phyloP scores from a whole-genome alignment of 2,888 invertebrate species.

The Auanema sp. region DNA sequence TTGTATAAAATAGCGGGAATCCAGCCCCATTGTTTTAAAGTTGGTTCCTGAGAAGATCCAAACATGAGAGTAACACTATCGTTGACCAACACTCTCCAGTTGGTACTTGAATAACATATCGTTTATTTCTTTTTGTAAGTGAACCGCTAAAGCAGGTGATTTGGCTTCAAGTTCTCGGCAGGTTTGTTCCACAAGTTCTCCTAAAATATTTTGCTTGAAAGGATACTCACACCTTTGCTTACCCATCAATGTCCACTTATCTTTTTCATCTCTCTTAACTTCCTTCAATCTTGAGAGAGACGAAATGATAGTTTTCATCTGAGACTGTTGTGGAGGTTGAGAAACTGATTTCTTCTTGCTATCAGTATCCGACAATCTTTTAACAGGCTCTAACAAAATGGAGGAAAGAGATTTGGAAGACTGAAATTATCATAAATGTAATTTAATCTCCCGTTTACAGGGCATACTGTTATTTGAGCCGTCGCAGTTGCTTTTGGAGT shows the following conservation, averaged over 20 bases:
- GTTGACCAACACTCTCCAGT: slow-evolving; percentile 4
- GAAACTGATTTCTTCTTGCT: background rate
- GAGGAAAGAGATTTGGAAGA: background rate
- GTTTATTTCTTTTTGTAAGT: slow-evolving; percentile 17
- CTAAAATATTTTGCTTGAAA: slow-evolving; percentile 3
- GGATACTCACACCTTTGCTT: no score
- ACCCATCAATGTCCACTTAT: slow-evolving; percentile 20
- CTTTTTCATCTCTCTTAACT: background rate
- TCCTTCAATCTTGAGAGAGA: slow-evolving; percentile 1
- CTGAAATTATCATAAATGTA: background rate
- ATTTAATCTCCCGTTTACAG: no score
- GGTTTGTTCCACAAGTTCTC: slow-evolving; percentile 15
- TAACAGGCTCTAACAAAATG: background rate
- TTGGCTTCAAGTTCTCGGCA: slow-evolving; percentile 20
- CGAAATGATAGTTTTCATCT: background rate
- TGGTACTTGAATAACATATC: slow-evolving; percentile 19
- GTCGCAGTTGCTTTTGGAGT: slow-evolving; percentile 12
- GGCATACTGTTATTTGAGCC: slow-evolving; percentile 18
- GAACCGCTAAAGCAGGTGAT: slow-evolving; percentile 10
- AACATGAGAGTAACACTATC: no score
- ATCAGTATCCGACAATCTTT: background rate
- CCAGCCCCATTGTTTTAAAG: no score
- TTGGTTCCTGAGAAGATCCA: no score
- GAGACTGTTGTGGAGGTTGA: slow-evolving; percentile 8
- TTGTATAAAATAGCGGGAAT: no score